Percentiles rank a stretch among this genome's conserved stretches.
phyloP scores from a whole-genome alignment of 2,797 vertebrate species.

The Rhodeus uyekii region DNA sequence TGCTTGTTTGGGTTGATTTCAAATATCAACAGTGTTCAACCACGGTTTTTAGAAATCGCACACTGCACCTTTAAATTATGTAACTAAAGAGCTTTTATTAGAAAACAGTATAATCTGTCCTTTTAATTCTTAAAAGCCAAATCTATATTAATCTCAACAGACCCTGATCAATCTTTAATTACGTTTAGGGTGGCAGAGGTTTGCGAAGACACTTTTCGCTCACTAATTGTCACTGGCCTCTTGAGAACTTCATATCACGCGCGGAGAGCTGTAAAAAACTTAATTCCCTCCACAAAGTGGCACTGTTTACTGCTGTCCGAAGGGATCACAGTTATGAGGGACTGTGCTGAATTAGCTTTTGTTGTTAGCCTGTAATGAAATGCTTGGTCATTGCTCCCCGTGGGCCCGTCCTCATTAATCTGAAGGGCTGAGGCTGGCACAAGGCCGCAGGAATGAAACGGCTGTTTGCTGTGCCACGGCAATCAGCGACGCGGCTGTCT shows the following conservation, averaged over 20 bases:
- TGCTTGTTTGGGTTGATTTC: too few species aligned
- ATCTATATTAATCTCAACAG: background rate
- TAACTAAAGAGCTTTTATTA: background rate
- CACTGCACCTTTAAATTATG: too few species aligned
- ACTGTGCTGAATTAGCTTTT: conserved; percentile 43
- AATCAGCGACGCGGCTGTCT: conserved; percentile 39
- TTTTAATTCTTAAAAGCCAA: background rate
- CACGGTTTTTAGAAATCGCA: too few species aligned
- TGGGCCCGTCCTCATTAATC: conserved; percentile 51
- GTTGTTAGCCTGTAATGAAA: conserved; percentile 50
- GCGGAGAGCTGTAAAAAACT: background rate
- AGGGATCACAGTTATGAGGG: conserved; percentile 14
- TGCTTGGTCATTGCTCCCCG: conserved; percentile 53
- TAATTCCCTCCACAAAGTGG: conserved; percentile 9
- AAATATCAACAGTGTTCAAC: too few species aligned
- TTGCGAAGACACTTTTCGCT: background rate
- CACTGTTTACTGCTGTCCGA: conserved; percentile 19
- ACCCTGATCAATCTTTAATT: background rate
- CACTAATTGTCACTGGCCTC: background rate
- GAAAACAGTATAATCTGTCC: background rate
- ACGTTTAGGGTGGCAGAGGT: background rate
- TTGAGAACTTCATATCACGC: background rate
- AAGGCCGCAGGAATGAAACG: conserved; percentile 38
- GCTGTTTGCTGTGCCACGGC: conserved; percentile 49
- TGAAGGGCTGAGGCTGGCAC: conserved; percentile 35